Conservation (phyloP, 1,140 invertebrate species). For the Colletes latitarsis region DNA sequence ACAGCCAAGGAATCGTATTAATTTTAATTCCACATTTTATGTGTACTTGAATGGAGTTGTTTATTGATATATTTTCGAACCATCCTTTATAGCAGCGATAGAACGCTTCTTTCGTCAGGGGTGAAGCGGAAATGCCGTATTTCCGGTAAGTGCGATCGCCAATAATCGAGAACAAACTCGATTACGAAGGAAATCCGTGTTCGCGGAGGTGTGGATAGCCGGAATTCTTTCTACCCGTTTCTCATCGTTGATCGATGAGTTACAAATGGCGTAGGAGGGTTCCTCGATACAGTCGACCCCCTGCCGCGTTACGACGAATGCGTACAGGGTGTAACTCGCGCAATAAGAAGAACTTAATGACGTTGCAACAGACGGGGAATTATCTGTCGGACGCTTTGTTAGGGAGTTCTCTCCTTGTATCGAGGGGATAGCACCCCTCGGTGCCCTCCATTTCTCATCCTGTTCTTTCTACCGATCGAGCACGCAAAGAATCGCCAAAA, state of each 20-base stretch:
- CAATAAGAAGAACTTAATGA: constrained; percentile 75
- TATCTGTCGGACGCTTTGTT: constrained; percentile 59
- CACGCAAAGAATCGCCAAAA: constrained; percentile 6
- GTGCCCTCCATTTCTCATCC: constrained; percentile 31
- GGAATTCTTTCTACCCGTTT: constrained; percentile 51
- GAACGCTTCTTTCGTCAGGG: not conserved
- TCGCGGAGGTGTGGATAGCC: constrained; percentile 50
- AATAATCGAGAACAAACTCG: constrained; percentile 68
- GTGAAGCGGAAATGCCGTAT: constrained; percentile 39
- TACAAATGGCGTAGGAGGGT: constrained; percentile 60
- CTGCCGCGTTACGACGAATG: constrained; percentile 44
- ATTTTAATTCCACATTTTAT: no score
- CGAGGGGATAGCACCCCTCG: constrained; percentile 24
- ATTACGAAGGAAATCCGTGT: constrained; percentile 67
- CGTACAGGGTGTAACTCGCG: constrained; percentile 61
- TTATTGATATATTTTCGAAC: no score
- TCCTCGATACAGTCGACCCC: constrained; percentile 42
- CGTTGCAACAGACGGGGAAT: constrained; percentile 71
- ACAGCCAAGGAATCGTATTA: no score
- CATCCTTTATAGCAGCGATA: not conserved
- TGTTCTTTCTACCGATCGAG: not conserved
- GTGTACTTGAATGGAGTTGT: no score
- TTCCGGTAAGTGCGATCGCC: constrained; percentile 56
- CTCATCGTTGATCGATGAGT: constrained; percentile 66
- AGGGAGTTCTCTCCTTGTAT: constrained; percentile 34